Evolutionary conservation across 2,113 vertebrate species (phyloP).

Genomic region (Emydura subglobosa): DNA sequence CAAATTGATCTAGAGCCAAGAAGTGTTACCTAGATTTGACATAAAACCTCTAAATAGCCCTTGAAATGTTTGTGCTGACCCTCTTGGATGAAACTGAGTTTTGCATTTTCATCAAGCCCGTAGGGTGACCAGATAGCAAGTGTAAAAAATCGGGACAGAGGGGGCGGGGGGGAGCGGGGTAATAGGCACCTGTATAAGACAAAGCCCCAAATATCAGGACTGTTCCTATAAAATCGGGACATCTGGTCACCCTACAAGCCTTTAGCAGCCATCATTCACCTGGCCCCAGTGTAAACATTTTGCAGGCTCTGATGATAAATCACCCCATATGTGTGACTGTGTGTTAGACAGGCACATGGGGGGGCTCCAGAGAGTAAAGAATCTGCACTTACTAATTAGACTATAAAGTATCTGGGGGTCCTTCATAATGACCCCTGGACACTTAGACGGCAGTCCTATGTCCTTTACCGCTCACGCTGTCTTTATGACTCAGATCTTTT

Average conservation of each 20-base stretch:
- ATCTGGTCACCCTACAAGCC: too few relatives aligned
- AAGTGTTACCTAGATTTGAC: not conserved
- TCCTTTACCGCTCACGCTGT: rapidly evolving
- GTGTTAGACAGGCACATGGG: not conserved
- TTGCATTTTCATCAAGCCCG: not conserved
- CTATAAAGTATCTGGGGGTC: not conserved
- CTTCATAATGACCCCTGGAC: not conserved
- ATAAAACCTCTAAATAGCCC: not conserved
- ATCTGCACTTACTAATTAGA: not conserved
- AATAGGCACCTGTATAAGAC: too few relatives aligned
- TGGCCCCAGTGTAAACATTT: not conserved
- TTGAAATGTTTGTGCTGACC: not conserved
- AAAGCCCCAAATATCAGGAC: too few relatives aligned
- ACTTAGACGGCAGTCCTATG: not conserved
- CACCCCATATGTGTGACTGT: not conserved
- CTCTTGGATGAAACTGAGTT: not conserved
- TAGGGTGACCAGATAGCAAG: too few relatives aligned
- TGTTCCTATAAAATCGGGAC: too few relatives aligned
- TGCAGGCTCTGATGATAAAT: not conserved
- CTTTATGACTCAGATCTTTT: not conserved
- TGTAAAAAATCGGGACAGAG: too few relatives aligned
- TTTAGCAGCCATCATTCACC: too few relatives aligned
- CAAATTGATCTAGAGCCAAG: not conserved
- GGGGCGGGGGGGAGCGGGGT: too few relatives aligned
- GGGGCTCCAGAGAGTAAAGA: not conserved